Percentiles rank a stretch among this genome's conserved stretches.
Evolutionary conservation across 2,113 vertebrate genomes (phyloP).

Genomic region (Gracilinanus agilis): DNA sequence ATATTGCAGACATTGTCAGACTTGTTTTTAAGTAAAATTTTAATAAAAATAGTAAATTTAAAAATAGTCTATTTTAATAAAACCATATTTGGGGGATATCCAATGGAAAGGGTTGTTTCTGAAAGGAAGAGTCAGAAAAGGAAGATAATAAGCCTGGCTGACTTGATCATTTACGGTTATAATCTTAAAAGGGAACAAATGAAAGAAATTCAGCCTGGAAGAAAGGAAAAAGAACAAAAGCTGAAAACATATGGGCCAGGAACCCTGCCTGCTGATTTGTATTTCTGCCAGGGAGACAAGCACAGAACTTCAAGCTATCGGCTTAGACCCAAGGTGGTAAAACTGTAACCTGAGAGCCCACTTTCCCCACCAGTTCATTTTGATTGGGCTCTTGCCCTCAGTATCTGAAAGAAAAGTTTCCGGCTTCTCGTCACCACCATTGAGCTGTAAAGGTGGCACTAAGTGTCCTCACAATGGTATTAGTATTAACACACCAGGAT

Average conservation of each 20-base stretch:
- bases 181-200: background rate
- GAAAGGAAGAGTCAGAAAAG: too few species aligned
- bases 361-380: slow-evolving; percentile 11
- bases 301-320: background rate
- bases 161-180: background rate
- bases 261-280: background rate
- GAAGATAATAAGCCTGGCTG: too few species aligned
- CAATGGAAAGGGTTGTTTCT: too few species aligned
- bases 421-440: background rate
- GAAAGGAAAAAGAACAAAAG: background rate
- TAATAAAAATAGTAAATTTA: too few species aligned
- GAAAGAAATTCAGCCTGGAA: slow-evolving; percentile 34
- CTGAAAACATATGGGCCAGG: background rate
- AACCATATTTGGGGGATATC: too few species aligned
- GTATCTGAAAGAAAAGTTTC: slow-evolving; percentile 36
- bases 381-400: background rate
- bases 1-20: background rate
- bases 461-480: background rate
- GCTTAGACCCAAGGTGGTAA: background rate
- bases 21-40: background rate
- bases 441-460: background rate
- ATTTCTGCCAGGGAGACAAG: slow-evolving; percentile 29
- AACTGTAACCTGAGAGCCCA: background rate
- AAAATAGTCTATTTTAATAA: too few species aligned
- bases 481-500: background rate